Conservation (phyloP, 2,797 vertebrate species). For the Chrysocyon brachyurus region DNA sequence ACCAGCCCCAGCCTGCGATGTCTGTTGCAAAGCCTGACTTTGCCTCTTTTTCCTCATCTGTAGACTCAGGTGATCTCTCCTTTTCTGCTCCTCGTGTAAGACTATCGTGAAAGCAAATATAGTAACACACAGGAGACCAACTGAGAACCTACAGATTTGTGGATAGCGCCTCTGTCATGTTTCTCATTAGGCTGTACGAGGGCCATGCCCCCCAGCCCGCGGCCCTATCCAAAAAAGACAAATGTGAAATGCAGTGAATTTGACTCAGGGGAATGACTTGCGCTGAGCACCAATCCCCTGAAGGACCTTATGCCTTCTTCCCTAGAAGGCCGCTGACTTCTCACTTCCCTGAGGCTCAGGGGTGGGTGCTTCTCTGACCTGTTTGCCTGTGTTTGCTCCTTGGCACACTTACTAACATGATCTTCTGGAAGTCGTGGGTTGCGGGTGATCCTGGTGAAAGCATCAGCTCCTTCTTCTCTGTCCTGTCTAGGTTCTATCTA, state of each 20-base stretch:
- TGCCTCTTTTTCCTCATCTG: neutral
- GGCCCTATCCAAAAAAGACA: neutral
- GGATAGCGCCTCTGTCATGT: too few species aligned
- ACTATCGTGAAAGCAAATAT: neutral
- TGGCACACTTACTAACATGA: neutral
- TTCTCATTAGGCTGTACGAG: neutral
- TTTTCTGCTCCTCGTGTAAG: neutral
- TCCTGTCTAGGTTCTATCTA: neutral
- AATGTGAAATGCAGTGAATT: neutral
- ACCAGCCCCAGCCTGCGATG: too few species aligned
- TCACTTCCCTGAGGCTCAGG: neutral
- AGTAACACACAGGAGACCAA: neutral
- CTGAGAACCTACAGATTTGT: neutral
- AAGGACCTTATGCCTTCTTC: neutral
- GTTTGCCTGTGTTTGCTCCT: neutral
- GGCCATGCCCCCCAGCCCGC: accelerated
- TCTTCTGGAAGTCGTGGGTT: neutral
- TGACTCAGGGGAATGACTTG: neutral
- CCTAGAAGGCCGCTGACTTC: neutral
- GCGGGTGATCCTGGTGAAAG: neutral
- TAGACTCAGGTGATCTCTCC: neutral
- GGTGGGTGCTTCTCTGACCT: neutral
- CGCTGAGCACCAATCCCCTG: too few species aligned
- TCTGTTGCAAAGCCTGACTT: neutral
- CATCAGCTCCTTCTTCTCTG: neutral